These are phyloP conservation scores for Orthosia gracilis DNA, from an alignment of 2,888 invertebrate species.

Conservation along the genomic window DNA sequence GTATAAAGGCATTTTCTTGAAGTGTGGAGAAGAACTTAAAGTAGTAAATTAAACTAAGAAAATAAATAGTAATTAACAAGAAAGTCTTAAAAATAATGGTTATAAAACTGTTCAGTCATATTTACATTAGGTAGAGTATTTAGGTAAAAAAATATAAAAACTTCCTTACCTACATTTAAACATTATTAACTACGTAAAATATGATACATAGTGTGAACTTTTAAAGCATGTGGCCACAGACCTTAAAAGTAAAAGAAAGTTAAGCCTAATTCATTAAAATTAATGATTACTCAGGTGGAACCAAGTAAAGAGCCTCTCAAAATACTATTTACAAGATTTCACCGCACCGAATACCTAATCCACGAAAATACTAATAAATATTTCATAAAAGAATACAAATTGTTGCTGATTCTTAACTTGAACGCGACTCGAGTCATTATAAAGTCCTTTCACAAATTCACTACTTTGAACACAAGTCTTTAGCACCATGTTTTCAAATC, in stretches of 20 bases:
- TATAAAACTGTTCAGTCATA: conserved; percentile 81
- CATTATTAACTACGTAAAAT: conserved; percentile 63
- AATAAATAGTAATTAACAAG: conserved; percentile 67
- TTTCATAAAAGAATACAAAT: conserved; percentile 59
- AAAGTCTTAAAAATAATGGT: conserved; percentile 69
- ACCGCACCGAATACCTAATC: conserved; percentile 75
- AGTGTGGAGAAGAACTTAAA: conserved; percentile 41
- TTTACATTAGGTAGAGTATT: conserved; percentile 62
- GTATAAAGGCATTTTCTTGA: conserved; percentile 33
- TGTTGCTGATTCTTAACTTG: conserved; percentile 35
- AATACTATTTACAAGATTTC: conserved; percentile 88
- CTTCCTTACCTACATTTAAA: conserved; percentile 70
- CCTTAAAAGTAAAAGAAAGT: conserved; percentile 67
- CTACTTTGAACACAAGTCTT: conserved; percentile 83
- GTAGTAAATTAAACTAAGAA: conserved; percentile 54
- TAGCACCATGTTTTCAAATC: conserved; percentile 74
- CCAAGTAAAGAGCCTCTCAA: conserved; percentile 83
- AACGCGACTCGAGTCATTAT: conserved; percentile 48
- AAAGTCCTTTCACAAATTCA: conserved; percentile 65
- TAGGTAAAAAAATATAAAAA: conserved; percentile 75
- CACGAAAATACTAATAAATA: conserved; percentile 69
- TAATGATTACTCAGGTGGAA: conserved; percentile 80
- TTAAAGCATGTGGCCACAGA: conserved; percentile 76
- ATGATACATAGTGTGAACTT: conserved; percentile 73
- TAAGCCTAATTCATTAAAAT: conserved; percentile 59